Conservation (phyloP, 2,797 vertebrate species). For the Vireo griseus region DNA sequence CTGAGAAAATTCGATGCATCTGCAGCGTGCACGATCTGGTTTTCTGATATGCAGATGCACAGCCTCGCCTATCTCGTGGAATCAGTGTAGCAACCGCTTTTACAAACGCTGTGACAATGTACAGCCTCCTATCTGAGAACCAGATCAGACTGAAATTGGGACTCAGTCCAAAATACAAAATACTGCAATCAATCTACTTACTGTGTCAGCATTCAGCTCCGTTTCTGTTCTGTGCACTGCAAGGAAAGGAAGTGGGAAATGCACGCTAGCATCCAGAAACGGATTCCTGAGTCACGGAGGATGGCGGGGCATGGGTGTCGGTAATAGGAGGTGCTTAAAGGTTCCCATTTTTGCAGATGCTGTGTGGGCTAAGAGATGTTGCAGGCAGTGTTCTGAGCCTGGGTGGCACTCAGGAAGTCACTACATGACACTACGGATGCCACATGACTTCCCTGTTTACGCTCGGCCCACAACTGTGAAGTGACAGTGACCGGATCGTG, state of each 20-base stretch:
- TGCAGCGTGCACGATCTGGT: background rate
- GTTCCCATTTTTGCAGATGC: background rate
- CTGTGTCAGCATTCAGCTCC: constrained; percentile 33
- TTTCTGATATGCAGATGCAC: constrained; percentile 29
- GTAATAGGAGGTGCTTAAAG: background rate
- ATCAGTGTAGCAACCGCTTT: constrained; percentile 48
- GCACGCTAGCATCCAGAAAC: background rate
- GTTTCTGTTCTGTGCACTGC: background rate
- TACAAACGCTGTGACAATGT: constrained; percentile 22
- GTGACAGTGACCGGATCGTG: background rate
- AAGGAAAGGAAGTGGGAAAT: background rate
- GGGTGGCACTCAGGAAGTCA: background rate
- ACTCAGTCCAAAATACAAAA: constrained; percentile 17
- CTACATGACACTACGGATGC: fast-evolving
- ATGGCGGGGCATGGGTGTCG: background rate
- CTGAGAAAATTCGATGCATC: constrained; percentile 11
- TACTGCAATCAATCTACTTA: constrained; percentile 19
- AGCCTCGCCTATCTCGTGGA: constrained; percentile 20
- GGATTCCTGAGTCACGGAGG: constrained; percentile 5
- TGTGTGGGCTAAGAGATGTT: background rate
- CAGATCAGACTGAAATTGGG: constrained; percentile 42
- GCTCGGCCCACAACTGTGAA: background rate
- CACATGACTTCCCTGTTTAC: background rate
- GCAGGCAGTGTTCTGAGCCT: background rate
- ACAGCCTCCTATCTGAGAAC: constrained; percentile 25